phyloP scores from a whole-genome alignment of 1,140 invertebrate genomes.

The Temnothorax longispinosus region DNA sequence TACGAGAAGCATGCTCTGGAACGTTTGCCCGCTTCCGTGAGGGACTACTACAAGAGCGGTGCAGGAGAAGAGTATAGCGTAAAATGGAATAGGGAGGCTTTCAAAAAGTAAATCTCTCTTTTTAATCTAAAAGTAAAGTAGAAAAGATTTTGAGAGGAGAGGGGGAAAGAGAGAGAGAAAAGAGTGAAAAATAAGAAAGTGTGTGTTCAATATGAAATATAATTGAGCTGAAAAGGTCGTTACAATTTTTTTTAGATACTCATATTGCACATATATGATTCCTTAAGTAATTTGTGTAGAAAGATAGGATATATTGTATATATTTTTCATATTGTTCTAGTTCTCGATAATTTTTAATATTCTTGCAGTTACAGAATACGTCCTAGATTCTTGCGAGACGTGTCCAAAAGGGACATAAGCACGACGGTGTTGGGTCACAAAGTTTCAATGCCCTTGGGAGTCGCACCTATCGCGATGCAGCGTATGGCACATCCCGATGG shows the following conservation, averaged over 20 bases:
- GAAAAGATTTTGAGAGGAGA: constrained; percentile 2
- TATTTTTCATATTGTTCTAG: background rate
- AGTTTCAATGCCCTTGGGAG: constrained; percentile 93
- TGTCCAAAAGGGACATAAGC: constrained; percentile 88
- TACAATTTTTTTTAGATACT: background rate
- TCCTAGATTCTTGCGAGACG: constrained; percentile 92
- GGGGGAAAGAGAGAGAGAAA: background rate
- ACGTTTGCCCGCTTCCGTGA: constrained; percentile 88
- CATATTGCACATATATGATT: background rate
- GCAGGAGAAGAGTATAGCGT: constrained; percentile 94
- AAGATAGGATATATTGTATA: background rate
- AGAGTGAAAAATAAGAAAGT: background rate
- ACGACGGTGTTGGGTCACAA: constrained; percentile 89
- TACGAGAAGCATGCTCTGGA: constrained; percentile 91
- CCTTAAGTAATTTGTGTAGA: background rate
- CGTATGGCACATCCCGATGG: constrained; percentile 96
- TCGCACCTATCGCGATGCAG: constrained; percentile 97
- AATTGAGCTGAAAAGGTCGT: background rate
- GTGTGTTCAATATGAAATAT: background rate
- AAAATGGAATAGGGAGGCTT: constrained; percentile 91
- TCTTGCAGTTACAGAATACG: constrained; percentile 90
- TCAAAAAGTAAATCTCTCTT: constrained; percentile 89
- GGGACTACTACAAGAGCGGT: constrained; percentile 96
- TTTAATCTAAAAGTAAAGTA: background rate
- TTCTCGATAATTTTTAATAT: constrained; percentile 25